These are phyloP conservation scores for Zoroaster sp. DNA, from an alignment of 53 echinoderm and acorn worm species.

Conservation along the genomic window DNA sequence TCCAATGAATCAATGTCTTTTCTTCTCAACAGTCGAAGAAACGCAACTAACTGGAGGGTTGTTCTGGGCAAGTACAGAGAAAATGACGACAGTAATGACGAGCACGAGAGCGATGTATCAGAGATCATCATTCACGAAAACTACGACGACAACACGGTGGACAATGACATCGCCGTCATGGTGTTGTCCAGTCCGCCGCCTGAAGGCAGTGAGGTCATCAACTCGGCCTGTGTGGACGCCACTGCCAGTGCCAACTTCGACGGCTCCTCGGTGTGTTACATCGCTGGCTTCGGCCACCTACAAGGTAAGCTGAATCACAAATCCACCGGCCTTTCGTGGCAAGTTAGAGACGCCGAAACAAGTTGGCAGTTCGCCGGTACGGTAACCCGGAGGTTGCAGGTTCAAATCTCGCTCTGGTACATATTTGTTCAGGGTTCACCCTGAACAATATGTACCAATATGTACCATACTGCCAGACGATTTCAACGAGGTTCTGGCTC, in stretches of 20 bases:
- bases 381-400: too few relatives aligned
- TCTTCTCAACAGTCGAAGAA: not conserved
- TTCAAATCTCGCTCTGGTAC: too few relatives aligned
- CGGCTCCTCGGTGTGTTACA: not conserved
- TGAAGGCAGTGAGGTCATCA: not conserved
- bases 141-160: slow-evolving; percentile 9
- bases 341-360: too few relatives aligned
- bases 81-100: not conserved
- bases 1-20: not conserved
- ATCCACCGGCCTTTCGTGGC: not conserved
- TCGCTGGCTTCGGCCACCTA: slow-evolving; percentile 9
- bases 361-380: not conserved
- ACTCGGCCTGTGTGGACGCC: slow-evolving; percentile 24
- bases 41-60: slow-evolving; percentile 16
- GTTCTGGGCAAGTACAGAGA: slow-evolving; percentile 24
- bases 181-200: slow-evolving; percentile 7
- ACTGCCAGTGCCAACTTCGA: not conserved
- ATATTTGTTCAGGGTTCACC: too few relatives aligned
- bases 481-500: too few relatives aligned
- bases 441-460: too few relatives aligned
- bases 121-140: slow-evolving; percentile 17
- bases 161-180: slow-evolving; percentile 51
- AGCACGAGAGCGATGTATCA: not conserved
- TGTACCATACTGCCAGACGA: too few relatives aligned
- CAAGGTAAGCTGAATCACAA: not conserved